Conservation (phyloP, 1,140 invertebrate genomes). For the Calliphora vicina region DNA sequence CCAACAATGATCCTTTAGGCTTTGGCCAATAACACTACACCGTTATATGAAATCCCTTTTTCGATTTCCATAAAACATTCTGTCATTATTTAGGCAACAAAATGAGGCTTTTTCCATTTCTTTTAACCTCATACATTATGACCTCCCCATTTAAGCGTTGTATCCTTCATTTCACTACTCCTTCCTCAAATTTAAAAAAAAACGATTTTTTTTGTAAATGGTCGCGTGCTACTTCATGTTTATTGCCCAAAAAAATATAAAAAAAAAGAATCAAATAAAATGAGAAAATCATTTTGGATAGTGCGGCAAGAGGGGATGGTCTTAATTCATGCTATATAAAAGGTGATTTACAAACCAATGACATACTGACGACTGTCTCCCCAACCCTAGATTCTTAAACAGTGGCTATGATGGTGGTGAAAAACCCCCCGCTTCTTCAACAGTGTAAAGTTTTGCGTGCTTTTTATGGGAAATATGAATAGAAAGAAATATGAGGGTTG, state of each 20-base stretch:
- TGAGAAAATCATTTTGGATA: neutral
- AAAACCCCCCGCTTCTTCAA: too few species aligned
- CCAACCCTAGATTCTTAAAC: neutral
- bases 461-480: neutral
- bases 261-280: neutral
- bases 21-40: too few species aligned
- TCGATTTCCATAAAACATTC: too few species aligned
- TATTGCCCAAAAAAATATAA: neutral
- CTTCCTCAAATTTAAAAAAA: neutral
- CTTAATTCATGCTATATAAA: neutral
- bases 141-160: neutral
- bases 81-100: neutral
- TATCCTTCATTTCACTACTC: neutral
- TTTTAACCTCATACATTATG: neutral
- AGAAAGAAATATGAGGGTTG: neutral
- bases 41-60: too few species aligned
- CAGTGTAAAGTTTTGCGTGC: neutral
- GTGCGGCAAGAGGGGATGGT: neutral
- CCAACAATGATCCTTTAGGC: too few species aligned
- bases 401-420: neutral
- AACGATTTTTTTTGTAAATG: neutral
- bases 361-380: neutral
- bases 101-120: neutral
- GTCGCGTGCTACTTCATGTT: conserved; percentile 2
- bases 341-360: conserved; percentile 1